Evolutionary conservation across 2,113 vertebrate genomes (phyloP), one percentile per base, ranked within the genome.

Genomic region (Zosterops borbonicus): DNA sequence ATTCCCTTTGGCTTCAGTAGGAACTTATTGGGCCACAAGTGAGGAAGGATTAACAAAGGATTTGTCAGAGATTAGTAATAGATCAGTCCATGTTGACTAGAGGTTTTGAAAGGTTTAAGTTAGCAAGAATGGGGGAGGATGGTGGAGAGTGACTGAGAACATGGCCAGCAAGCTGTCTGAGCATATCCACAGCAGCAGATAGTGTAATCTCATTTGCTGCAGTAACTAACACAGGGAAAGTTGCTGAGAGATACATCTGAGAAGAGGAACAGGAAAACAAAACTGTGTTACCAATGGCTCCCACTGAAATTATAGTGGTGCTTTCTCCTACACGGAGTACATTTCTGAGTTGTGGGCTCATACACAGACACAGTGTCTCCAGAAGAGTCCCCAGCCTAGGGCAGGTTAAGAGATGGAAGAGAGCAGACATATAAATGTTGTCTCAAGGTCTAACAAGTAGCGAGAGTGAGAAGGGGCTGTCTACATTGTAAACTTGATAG

Each of bases 51-150:
- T 95, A 95, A 86, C 80, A 58, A 80, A 97, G 91, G 91, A 91
- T 95, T 96, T 96, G 71, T 81, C 50, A 60, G 90, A 95, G 92
- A 95, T 95, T 95, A 93, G 67, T 83, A 88, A 94, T 49, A 95
- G 82, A 94, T 94, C 73, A 58, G 60, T 35, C 44, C n/a, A 22
- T 64, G 81, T 24, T 96, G 78, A 82, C 39, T 83, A 60, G 50
- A 86, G 24, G 60, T 59, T 94, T 93, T 96, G 90, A 90, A 95
- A 92, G 81, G 53, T 96, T 95, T 90, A 74, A 67, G 52, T 93
- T 88, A 80, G 11, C 28, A 64, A 47, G 88, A 88, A 74, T 70
- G 58, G 56, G 31, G 39, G 24, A 83, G 68, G 56, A 25, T 65
- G 75, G 70, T 83, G 75, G 46, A 79, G 55, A 94, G 67, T 37